Evolutionary conservation across 2,888 invertebrate species (phyloP).

Genomic region (Archips xylosteana): DNA sequence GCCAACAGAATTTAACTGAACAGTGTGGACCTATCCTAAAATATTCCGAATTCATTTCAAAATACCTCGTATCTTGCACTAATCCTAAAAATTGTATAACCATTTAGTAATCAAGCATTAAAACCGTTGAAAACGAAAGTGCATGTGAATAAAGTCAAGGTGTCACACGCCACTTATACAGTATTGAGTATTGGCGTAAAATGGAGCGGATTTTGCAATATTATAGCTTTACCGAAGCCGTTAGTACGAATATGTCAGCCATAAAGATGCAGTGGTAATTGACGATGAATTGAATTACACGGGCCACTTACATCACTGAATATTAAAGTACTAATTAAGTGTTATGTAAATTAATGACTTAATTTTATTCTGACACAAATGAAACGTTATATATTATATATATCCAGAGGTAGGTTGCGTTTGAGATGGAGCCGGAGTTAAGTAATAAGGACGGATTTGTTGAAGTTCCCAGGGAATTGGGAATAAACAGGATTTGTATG

Average conservation of each 20-base stretch:
- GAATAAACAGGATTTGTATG: no score
- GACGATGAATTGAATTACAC: not conserved
- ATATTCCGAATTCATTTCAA: no score
- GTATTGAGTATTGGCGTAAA: conserved; percentile 16
- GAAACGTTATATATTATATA: no score
- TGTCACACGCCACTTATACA: conserved; percentile 13
- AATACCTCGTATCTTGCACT: not conserved
- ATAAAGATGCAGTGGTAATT: conserved; percentile 5
- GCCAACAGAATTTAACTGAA: no score
- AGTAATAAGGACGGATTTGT: no score
- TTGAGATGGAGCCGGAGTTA: no score
- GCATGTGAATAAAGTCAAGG: conserved; percentile 23
- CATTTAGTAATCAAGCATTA: not conserved
- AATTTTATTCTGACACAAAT: no score
- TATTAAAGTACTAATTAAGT: not conserved
- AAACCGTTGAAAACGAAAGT: conserved; percentile 9
- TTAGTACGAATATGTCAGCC: conserved; percentile 9
- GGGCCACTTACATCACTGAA: not conserved
- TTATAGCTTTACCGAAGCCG: conserved; percentile 4
- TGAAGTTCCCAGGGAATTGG: no score
- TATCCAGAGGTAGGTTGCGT: no score
- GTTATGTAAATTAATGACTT: not conserved
- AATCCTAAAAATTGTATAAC: not conserved
- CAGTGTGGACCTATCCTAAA: no score
- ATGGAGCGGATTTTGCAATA: conserved; percentile 17